Evolutionary conservation across 2,113 vertebrate genomes (phyloP).

Genomic region (Paralichthys olivaceus): DNA sequence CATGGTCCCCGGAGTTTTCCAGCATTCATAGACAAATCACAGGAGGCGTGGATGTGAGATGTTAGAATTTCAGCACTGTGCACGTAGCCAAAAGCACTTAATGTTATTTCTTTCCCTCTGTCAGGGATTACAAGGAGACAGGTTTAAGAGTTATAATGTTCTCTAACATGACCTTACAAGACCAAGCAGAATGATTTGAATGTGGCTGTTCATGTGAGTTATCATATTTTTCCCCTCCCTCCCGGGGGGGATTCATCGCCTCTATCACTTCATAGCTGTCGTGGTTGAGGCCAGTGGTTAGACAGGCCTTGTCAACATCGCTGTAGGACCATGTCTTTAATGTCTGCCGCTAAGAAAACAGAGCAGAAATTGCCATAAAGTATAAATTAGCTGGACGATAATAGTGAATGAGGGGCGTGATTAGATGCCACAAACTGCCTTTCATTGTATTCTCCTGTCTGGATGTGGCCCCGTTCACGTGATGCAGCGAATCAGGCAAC

Average conservation of each 20-base stretch:
- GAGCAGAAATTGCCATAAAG: constrained; percentile 23
- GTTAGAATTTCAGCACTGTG: constrained; percentile 51
- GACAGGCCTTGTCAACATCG: constrained; percentile 47
- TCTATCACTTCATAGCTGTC: constrained; percentile 33
- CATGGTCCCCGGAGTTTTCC: constrained; percentile 29
- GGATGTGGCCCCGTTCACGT: constrained; percentile 21
- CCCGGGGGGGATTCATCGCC: constrained; percentile 25
- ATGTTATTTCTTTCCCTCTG: constrained; percentile 54
- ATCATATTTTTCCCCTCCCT: constrained; percentile 42
- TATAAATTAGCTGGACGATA: constrained; percentile 52
- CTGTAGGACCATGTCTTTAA: constrained; percentile 16
- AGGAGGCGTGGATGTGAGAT: constrained; percentile 34
- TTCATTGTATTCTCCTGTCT: constrained; percentile 49
- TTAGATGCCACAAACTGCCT: constrained; percentile 65
- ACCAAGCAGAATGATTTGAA: constrained; percentile 53
- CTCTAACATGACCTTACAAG: constrained; percentile 56
- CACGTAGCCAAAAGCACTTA: constrained; percentile 56
- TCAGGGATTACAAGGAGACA: constrained; percentile 57
- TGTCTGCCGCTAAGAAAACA: constrained; percentile 23
- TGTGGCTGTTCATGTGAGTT: constrained; percentile 54
- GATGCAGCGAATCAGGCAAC: constrained; percentile 54
- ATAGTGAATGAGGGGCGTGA: constrained; percentile 61
- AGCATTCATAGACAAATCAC: constrained; percentile 37
- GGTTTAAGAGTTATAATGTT: constrained; percentile 66
- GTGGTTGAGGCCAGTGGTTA: constrained; percentile 44